Percentiles rank a stretch among this genome's conserved stretches.
These are phyloP conservation scores for Cassiopea andromeda DNA, from an alignment of 30 jellyfish, hydroid and myxozoan species.

Conservation along the genomic window DNA sequence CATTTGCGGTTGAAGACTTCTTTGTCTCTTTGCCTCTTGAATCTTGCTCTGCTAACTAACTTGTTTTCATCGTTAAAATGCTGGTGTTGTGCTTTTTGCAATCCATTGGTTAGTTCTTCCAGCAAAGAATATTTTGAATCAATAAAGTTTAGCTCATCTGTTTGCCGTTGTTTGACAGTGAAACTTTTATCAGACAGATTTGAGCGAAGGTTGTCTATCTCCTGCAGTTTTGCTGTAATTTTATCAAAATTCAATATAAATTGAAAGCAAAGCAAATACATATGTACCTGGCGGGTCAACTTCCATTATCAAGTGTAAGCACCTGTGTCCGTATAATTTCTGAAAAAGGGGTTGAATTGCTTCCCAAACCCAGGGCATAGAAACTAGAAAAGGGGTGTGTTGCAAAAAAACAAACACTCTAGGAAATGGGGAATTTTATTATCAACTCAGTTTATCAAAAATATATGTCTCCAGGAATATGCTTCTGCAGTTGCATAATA, in stretches of 20 bases:
- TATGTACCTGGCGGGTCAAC: too few species aligned
- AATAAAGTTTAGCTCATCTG: slow-evolving; percentile 40
- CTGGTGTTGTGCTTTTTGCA: slow-evolving; percentile 50
- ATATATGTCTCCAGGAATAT: too few species aligned
- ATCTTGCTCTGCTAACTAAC: slow-evolving; percentile 42
- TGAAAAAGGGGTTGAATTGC: too few species aligned
- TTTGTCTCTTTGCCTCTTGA: slow-evolving; percentile 49
- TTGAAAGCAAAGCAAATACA: too few species aligned
- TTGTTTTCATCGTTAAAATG: slow-evolving; percentile 43
- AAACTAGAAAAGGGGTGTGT: too few species aligned
- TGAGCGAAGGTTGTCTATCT: slow-evolving; percentile 37
- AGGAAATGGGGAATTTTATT: too few species aligned
- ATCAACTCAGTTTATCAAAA: too few species aligned
- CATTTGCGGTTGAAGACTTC: slow-evolving; percentile 32
- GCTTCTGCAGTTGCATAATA: too few species aligned
- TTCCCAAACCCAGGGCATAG: too few species aligned
- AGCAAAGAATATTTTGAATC: slow-evolving; percentile 29
- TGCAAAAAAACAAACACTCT: too few species aligned
- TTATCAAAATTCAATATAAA: neutral
- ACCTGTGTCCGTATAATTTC: too few species aligned
- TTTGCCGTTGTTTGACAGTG: slow-evolving; percentile 37
- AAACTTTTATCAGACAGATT: slow-evolving; percentile 25
- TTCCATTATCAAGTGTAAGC: too few species aligned
- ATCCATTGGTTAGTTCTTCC: slow-evolving; percentile 53
- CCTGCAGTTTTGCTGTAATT: slow-evolving; percentile 43